Percentiles rank a stretch among this genome's conserved stretches.
These are phyloP conservation scores for Phrynocephalus versicolor DNA, from an alignment of 2,113 vertebrate genomes.

Conservation along the genomic window DNA sequence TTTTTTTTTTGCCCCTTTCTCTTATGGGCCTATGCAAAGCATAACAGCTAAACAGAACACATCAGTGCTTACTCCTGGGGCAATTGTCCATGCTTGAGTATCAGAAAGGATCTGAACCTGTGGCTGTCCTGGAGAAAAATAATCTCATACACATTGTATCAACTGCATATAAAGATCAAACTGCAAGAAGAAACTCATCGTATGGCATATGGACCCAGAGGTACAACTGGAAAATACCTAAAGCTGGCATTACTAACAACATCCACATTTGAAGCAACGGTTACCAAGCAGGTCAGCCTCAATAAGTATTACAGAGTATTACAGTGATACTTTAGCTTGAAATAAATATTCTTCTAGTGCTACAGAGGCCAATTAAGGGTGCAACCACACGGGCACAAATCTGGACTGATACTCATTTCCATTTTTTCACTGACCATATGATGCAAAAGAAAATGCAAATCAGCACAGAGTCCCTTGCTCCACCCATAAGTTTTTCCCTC, in stretches of 20 bases:
- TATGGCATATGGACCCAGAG: constrained; percentile 14
- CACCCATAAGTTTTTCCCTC: too few species aligned
- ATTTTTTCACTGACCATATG: too few species aligned
- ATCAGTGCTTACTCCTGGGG: background rate
- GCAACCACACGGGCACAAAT: too few species aligned
- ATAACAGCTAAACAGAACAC: background rate
- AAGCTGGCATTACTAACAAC: background rate
- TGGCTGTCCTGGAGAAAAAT: background rate
- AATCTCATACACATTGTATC: constrained; percentile 14
- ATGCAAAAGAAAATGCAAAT: too few species aligned
- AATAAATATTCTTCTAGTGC: too few species aligned
- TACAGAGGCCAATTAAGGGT: too few species aligned
- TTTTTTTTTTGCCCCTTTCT: background rate
- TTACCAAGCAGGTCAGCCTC: background rate
- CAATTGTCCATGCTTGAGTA: accelerated
- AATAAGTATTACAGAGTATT: background rate
- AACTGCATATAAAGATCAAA: background rate
- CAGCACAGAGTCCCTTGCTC: too few species aligned
- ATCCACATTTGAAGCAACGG: background rate
- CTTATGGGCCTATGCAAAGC: background rate
- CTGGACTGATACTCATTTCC: too few species aligned
- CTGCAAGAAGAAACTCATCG: background rate
- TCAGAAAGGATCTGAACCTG: constrained; percentile 6
- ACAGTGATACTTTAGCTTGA: background rate
- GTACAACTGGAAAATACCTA: too few species aligned